Base-by-base conservation (phyloP, 2,113 vertebrate species). In the Chelonoidis abingdonii region DNA sequence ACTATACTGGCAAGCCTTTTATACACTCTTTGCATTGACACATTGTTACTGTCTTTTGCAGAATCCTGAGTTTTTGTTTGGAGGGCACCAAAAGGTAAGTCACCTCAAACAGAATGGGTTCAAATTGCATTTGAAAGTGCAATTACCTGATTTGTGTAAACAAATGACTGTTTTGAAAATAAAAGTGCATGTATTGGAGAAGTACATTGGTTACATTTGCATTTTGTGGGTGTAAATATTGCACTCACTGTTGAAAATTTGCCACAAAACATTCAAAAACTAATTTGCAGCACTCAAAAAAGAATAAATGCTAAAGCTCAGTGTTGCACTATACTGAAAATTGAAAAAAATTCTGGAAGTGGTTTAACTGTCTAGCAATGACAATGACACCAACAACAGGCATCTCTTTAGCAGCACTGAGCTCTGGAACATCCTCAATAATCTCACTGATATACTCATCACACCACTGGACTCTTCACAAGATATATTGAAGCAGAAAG, bases 401-500 rank as follows among this genome's bases (percentile, higher is more conserved):
- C 9, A 38, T 83, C 52, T 54, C 31, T 54, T 87, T 14, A 85
- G 27, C 83, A 76, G 17, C 38, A 90, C 52, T 38, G 31, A 93
- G 41, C 25, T 59, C 52, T 8, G 50, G 81, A 94, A 57, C 88
- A 62, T 52, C 6, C 6, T 10, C 1, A 53, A 52, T 82, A 14
- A 80, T 92, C 80, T 47, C 8, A 44, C 78, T 78, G 90, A 84
- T 92, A 90, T 86, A 84, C 35, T 94, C 10, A 25, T 93, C 54
- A 92, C 31, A 35, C 21, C 88, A 78, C 76, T 86, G 38, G n/a
- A 80, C 95, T 88, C 57, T 86, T 44, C 8, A 89, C 75, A 72
- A 95, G 90, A 94, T 89, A 84, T 62, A 62, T 29, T 13, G 3
- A 52, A 54, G 14, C 52, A 93, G 69, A 83, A 95, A 93, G 21